Base-by-base conservation (phyloP, 2,797 vertebrate species). In the Steatocranus sp. region DNA sequence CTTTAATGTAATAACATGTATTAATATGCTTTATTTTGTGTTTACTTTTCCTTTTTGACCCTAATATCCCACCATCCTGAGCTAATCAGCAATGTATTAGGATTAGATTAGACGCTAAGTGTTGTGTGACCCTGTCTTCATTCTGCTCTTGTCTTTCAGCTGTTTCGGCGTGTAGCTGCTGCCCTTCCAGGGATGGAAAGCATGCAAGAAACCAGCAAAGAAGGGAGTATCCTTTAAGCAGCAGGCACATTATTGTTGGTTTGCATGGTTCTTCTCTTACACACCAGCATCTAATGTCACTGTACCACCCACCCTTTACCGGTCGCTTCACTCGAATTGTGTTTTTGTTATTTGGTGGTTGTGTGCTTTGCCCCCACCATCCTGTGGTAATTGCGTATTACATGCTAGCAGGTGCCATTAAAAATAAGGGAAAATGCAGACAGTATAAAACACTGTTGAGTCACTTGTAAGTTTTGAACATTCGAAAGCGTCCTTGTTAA, bases 141-240 rank as follows among this genome's bases (percentile, higher is more conserved):
- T 38, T 81, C 9, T 87, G 7, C 86, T 74, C 86, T 34, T 84
- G 17, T 46, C 76, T 61, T 76, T 80, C 91, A 98, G 98, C 96
- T 98, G 90, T 98, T 98, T 88, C 97, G 97, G 54, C 97, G 97
- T 34, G 98, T 98, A 90, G 98, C 98, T 0, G 97, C 98, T 1
- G 97, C 98, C 84, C 96, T 98, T 75, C 98, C 98, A 1, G 98
- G 98, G 32, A 98, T 98, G 97, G 98, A 98, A 92, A 97, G 97
- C 70, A 96, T 97, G 93, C 97, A 98, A 91, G 98, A 98, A 93
- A 96, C 97, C 10, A 97, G 97, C 96, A 98, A 98, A 97, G 97
- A 98, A 93, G 98, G 97, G 75, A 98, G 98, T 98, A 98, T 98
- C 98, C 97, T 98, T 97, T 88, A 23, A 85, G 25, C 58, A 41